Evolutionary conservation across 2,113 vertebrate species (phyloP), one percentile per base, ranked within the genome.

Genomic region (Chaetops frenatus): DNA sequence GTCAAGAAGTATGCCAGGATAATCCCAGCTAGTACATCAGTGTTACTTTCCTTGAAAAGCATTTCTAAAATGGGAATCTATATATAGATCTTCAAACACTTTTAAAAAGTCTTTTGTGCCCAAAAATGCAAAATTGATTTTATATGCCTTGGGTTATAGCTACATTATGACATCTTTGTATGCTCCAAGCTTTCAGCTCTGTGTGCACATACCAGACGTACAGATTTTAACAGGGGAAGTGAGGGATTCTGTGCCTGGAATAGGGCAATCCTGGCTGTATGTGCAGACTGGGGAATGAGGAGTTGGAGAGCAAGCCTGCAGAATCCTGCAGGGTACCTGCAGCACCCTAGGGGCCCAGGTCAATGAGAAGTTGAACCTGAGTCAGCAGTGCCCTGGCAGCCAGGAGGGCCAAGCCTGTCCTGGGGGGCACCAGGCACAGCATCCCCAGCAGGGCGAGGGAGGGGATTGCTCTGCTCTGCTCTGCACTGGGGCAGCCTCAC

Each of bases 381-480:
- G 8, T 0, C 64, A 83, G 22, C 12, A 47, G 31, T 56, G 27
- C 15, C 48, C 48, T 50, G 48, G 56, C 12, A 70, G 22, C 31
- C 48, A 77, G 70, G 18, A 82, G 8, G 25, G 35, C 12, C 40
- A 56, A 1, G 4, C 6, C 0, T 69, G 17, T 3, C 47, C 29
- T 69, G 47, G 10, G 11, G 6, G 0, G 3, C 25, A 61, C 35
- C 29, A 42, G 62, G 40, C 31, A 10, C 42, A 76, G 56, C 47
- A 82, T 69, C 0, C 0, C 10, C 38, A 62, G 15, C 15, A 0
- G 0, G 35, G 15, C 4, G 31, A 76, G 29, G 25, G n/a, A 47
- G n/a, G 24, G 38, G 5, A 47, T 61, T 89, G 40, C 61, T 25
- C 70, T 0, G 0, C 40, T 76, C 61, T 89, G 54, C 54, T 76